Evolutionary conservation across 1,140 invertebrate species (phyloP).

Genomic region (Drosophila kurseongensis): DNA sequence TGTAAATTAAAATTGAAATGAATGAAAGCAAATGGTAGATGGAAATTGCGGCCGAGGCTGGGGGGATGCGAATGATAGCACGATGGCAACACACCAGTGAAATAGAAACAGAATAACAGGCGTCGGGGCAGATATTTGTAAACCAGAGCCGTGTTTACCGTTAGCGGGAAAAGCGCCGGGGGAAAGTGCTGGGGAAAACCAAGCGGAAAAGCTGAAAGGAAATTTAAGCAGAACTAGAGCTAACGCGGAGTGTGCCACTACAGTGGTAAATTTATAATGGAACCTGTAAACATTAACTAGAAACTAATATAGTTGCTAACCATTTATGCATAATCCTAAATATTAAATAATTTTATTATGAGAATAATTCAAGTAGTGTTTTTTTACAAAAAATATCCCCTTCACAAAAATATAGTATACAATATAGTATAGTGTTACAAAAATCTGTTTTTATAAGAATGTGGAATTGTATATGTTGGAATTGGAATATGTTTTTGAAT

Average conservation of each 20-base stretch:
- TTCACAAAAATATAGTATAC: too few relatives aligned
- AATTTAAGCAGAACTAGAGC: slow-evolving; percentile 15
- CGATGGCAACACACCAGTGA: slow-evolving; percentile 1
- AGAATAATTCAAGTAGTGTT: too few relatives aligned
- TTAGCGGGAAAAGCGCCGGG: background rate
- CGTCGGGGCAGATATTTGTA: slow-evolving; percentile 24
- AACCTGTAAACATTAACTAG: too few relatives aligned
- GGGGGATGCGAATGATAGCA: slow-evolving; percentile 17
- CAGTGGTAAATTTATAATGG: background rate
- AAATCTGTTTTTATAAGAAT: too few relatives aligned
- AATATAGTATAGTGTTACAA: background rate
- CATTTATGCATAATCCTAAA: too few relatives aligned
- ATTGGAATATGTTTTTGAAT: background rate
- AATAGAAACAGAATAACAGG: slow-evolving; percentile 17
- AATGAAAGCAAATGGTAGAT: slow-evolving; percentile 44
- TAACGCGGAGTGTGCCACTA: background rate
- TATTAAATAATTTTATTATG: too few relatives aligned
- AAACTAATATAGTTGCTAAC: too few relatives aligned
- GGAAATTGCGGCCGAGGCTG: background rate
- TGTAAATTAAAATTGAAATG: slow-evolving; percentile 81
- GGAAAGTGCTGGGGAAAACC: slow-evolving; percentile 5
- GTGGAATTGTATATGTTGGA: too few relatives aligned
- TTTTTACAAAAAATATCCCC: too few relatives aligned
- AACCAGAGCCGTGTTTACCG: slow-evolving; percentile 28
- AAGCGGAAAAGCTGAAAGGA: slow-evolving; percentile 10